Percentiles rank a stretch among this genome's conserved stretches.
Conservation (phyloP, 35 echinoderm and acorn worm genomes). For the Ptychodera flava region DNA sequence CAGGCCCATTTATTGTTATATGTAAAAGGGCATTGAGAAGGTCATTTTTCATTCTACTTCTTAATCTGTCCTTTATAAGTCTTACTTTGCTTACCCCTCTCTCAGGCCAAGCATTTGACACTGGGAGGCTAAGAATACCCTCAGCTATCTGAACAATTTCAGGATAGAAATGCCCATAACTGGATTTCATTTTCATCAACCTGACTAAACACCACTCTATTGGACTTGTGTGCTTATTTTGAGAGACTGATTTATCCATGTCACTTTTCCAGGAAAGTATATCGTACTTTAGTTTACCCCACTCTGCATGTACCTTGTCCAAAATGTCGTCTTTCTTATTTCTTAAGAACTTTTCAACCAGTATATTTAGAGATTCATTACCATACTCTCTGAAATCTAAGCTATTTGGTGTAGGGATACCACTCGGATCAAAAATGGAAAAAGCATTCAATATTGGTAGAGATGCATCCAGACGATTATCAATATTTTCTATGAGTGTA, state of each 20-base stretch:
- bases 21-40: slow-evolving; percentile 9
- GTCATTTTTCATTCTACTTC: slow-evolving; percentile 19
- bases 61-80: slow-evolving; percentile 21
- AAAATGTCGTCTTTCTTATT: not conserved
- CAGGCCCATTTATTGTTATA: slow-evolving; percentile 29
- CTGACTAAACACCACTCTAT: slow-evolving; percentile 10
- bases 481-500: not conserved
- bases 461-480: not conserved
- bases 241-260: not conserved
- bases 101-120: slow-evolving; percentile 33
- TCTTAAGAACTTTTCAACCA: not conserved
- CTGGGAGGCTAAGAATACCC: not conserved
- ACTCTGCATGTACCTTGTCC: slow-evolving; percentile 15
- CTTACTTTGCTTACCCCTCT: slow-evolving; percentile 24
- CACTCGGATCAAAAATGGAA: not conserved
- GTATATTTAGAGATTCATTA: not conserved
- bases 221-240: slow-evolving; percentile 2
- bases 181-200: slow-evolving; percentile 16
- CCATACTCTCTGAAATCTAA: not conserved
- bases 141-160: slow-evolving; percentile 5
- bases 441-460: not conserved
- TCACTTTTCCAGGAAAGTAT: slow-evolving; percentile 7
- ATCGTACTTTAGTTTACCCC: slow-evolving; percentile 28
- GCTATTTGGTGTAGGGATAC: not conserved
- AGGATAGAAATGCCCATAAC: slow-evolving; percentile 11